These are phyloP conservation scores for Hycleus phaleratus DNA, from an alignment of 1,140 invertebrate genomes.

Conservation along the genomic window DNA sequence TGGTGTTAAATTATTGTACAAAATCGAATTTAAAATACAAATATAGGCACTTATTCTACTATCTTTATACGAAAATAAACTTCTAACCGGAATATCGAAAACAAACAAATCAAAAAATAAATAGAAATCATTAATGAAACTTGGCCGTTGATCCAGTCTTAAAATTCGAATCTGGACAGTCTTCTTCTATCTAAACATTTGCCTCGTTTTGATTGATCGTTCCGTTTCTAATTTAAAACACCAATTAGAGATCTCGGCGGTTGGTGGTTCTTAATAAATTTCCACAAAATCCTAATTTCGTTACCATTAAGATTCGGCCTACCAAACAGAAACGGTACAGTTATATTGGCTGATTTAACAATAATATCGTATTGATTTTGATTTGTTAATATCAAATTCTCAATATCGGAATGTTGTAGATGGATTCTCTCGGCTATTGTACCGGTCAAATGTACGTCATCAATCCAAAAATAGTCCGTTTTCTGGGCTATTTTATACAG, in stretches of 20 bases:
- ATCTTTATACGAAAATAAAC: conserved; percentile 1
- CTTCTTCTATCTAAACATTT: background rate
- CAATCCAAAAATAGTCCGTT: conserved; percentile 65
- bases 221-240: background rate
- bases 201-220: conserved; percentile 5
- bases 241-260: conserved; percentile 15
- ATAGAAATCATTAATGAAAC: background rate
- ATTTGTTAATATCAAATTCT: conserved; percentile 30
- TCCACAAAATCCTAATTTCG: conserved; percentile 29
- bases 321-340: conserved; percentile 27
- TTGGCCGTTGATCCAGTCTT: conserved; percentile 3
- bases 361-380: conserved; percentile 6
- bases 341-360: conserved; percentile 6
- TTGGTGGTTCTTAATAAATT: conserved; percentile 12
- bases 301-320: conserved; percentile 23
- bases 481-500: conserved; percentile 35
- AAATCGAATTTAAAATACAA: background rate
- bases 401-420: conserved; percentile 46
- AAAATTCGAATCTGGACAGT: conserved; percentile 9
- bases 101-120: background rate
- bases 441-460: conserved; percentile 76
- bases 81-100: background rate
- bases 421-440: conserved; percentile 55
- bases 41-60: conserved; percentile 1
- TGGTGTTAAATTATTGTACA: background rate